phyloP scores from a whole-genome alignment of 2,888 invertebrate species.

The Amphipyra tragopoginis region DNA sequence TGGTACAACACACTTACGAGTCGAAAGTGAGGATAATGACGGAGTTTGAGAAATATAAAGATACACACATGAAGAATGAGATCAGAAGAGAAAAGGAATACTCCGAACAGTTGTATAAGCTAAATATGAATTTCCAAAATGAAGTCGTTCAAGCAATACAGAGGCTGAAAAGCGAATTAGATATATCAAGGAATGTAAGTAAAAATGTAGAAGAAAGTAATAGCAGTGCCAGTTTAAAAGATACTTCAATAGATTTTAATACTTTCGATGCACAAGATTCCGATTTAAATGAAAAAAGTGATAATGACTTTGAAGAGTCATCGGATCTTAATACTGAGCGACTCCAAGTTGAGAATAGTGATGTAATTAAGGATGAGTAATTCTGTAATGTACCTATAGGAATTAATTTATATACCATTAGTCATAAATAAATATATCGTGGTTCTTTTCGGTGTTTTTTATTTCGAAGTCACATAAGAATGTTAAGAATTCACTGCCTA shows the following conservation, averaged over 20 bases:
- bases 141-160: slow-evolving; percentile 85
- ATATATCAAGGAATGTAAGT: slow-evolving; percentile 76
- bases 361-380: slow-evolving; percentile 46
- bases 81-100: slow-evolving; percentile 83
- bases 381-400: slow-evolving; percentile 6
- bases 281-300: slow-evolving; percentile 50
- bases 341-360: slow-evolving; percentile 30
- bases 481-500: neutral
- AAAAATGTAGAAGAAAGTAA: slow-evolving; percentile 68
- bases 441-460: slow-evolving; percentile 21
- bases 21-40: slow-evolving; percentile 85
- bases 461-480: slow-evolving; percentile 23
- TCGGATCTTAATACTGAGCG: slow-evolving; percentile 15
- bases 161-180: slow-evolving; percentile 82
- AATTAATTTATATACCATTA: slow-evolving; percentile 41
- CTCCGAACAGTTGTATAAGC: slow-evolving; percentile 84
- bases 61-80: slow-evolving; percentile 82
- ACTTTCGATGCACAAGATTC: slow-evolving; percentile 60
- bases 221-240: slow-evolving; percentile 61
- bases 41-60: slow-evolving; percentile 85
- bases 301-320: slow-evolving; percentile 50
- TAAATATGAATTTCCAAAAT: slow-evolving; percentile 86
- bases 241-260: slow-evolving; percentile 76
- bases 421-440: slow-evolving; percentile 27
- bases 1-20: slow-evolving; percentile 86